Evolutionary conservation across 2,888 invertebrate genomes (phyloP).

Genomic region (Rotaria socialis): DNA sequence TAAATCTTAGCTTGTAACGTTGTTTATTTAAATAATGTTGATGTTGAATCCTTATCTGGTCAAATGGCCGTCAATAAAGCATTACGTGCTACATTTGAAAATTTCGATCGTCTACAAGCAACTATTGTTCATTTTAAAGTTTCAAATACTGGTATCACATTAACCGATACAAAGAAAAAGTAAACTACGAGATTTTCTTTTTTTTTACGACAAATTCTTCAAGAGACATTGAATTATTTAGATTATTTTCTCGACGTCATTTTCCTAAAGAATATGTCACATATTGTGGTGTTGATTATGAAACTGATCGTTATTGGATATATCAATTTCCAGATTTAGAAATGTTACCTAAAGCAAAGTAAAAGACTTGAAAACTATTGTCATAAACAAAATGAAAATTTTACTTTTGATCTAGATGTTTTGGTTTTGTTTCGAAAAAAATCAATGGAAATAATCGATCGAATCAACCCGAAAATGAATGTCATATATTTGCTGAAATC

Average conservation of each 20-base stretch:
- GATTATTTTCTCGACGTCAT: slow-evolving; percentile 79
- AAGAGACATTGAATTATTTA: background rate
- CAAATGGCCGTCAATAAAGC: slow-evolving; percentile 74
- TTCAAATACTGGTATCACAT: slow-evolving; percentile 86
- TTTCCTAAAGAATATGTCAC: slow-evolving; percentile 85
- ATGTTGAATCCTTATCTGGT: slow-evolving; percentile 93
- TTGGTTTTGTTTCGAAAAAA: slow-evolving; percentile 1
- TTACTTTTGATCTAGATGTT: background rate
- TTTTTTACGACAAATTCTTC: background rate
- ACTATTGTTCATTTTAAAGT: slow-evolving; percentile 83
- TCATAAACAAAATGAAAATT: background rate
- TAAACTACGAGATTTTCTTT: background rate
- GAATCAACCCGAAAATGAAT: slow-evolving; percentile 73
- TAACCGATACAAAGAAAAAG: slow-evolving; percentile 83
- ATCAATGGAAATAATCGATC: background rate
- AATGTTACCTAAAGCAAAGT: slow-evolving; percentile 43
- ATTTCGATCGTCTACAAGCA: slow-evolving; percentile 48
- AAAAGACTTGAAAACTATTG: background rate
- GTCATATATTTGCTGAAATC: slow-evolving; percentile 91
- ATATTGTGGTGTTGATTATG: slow-evolving; percentile 77
- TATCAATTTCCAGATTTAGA: slow-evolving; percentile 37
- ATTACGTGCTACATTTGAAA: slow-evolving; percentile 55
- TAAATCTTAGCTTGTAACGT: slow-evolving; percentile 79
- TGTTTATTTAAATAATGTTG: slow-evolving; percentile 78
- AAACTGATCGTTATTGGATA: slow-evolving; percentile 41